phyloP scores from a whole-genome alignment of 2,888 invertebrate genomes.

The Thymelicus lineola region DNA sequence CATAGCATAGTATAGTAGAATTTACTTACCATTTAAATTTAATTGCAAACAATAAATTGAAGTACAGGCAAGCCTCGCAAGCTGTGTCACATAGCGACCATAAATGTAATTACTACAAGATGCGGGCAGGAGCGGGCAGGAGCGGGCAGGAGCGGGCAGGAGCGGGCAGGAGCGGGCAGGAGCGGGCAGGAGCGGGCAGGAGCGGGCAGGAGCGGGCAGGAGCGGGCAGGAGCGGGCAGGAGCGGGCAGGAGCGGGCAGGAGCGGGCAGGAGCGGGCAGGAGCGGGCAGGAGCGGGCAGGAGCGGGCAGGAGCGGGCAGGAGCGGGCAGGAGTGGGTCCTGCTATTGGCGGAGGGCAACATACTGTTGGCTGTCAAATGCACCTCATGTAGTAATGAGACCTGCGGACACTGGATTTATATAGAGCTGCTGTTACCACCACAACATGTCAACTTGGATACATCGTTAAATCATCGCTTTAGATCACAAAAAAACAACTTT shows the following conservation, averaged over 20 bases:
- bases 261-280: too few relatives aligned
- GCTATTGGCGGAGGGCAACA: neutral
- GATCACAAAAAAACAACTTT: too few relatives aligned
- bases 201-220: neutral
- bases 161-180: neutral
- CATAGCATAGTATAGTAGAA: too few relatives aligned
- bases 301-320: too few relatives aligned
- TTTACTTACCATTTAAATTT: neutral
- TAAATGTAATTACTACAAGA: slow-evolving; percentile 1
- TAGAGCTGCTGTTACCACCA: neutral
- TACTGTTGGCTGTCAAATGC: neutral
- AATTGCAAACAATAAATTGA: neutral
- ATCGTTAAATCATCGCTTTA: too few relatives aligned
- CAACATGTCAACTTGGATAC: too few relatives aligned
- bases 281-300: neutral
- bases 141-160: too few relatives aligned
- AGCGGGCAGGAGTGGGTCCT: too few relatives aligned
- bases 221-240: too few relatives aligned
- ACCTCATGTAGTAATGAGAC: neutral
- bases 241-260: neutral
- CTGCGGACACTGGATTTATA: neutral
- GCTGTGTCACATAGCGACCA: neutral
- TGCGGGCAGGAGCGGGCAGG: neutral
- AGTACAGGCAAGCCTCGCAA: neutral
- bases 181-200: too few relatives aligned